phyloP scores from a whole-genome alignment of 2,888 invertebrate genomes.

The Phasia obesa region DNA sequence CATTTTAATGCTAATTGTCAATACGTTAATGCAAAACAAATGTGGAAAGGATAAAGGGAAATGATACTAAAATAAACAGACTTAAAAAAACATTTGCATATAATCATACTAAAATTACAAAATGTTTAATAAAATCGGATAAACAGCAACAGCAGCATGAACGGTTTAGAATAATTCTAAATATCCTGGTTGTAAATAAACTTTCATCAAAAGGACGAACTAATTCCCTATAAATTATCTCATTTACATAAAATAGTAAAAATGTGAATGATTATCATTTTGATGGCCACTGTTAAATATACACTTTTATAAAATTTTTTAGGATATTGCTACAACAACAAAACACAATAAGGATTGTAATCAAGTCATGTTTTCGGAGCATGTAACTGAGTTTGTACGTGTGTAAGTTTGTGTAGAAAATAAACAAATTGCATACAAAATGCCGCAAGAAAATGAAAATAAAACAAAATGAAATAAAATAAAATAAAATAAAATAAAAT shows the following conservation, averaged over 20 bases:
- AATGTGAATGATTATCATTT: not conserved
- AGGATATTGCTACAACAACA: not conserved
- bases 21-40: not conserved
- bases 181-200: too few relatives aligned
- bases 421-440: constrained; percentile 37
- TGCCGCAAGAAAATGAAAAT: not conserved
- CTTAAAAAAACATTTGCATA: not conserved
- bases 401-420: constrained; percentile 6
- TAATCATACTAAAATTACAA: not conserved
- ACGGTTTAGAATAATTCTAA: too few relatives aligned
- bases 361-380: constrained; percentile 4
- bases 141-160: not conserved
- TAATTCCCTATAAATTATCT: not conserved
- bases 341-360: constrained; percentile 4
- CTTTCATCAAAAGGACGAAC: too few relatives aligned
- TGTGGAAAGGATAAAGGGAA: not conserved
- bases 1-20: not conserved
- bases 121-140: not conserved
- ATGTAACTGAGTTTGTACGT: not conserved
- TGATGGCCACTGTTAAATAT: not conserved
- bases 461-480: not conserved
- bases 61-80: not conserved
- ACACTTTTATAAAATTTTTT: not conserved
- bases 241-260: not conserved
- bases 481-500: not conserved